Base-by-base conservation (phyloP, 2,888 invertebrate genomes). In the Drosophila robusta region DNA sequence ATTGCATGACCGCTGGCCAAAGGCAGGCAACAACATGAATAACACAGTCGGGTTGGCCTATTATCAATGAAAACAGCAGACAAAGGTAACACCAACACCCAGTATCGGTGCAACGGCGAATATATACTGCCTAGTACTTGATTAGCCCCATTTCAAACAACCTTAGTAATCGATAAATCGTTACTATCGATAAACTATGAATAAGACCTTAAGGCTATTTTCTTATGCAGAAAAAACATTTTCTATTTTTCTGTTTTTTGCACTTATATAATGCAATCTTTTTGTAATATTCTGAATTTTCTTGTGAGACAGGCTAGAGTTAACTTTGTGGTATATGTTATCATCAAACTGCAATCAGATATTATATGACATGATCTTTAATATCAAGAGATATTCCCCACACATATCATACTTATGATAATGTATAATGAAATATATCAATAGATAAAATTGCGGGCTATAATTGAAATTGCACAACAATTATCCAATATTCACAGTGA, bases 1-100 rank as follows among this genome's bases (percentile, higher is more conserved):
- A 83, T 80, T 77, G 70, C 46, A 34, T 18, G 49, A 24, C 51
- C 16, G 49, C 22, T 46, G 63, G 51, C 57, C 32, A 50, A 50
- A 51, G 26, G 2, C 52, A n/a, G n/a, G 32, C 54, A 6, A n/a
- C 29, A 46, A 29, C 29, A 44, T 39, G 8, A 29, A 44, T 36
- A 46, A 46, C 26, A 52, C 39, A 36, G n/a, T 29, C 52, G 52
- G 41, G 22, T 45, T 32, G 45, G 38, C 49, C 42, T 12, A 58
- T 69, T 63, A 63, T 73, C 73, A 44, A 38, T 11, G 34, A 38
- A 69, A 55, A 75, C 69, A 14, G 34, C 24, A 44, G 56, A 55
- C 45, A 74, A 14, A 34, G 54, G n/a, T 45, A 52, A 42, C 39
- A 51, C 39, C 47, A 47, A 29, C 46, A 67, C 52, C 65, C 12